Evolutionary conservation across 2,888 invertebrate species (phyloP).

Genomic region (Oligia latruncula): DNA sequence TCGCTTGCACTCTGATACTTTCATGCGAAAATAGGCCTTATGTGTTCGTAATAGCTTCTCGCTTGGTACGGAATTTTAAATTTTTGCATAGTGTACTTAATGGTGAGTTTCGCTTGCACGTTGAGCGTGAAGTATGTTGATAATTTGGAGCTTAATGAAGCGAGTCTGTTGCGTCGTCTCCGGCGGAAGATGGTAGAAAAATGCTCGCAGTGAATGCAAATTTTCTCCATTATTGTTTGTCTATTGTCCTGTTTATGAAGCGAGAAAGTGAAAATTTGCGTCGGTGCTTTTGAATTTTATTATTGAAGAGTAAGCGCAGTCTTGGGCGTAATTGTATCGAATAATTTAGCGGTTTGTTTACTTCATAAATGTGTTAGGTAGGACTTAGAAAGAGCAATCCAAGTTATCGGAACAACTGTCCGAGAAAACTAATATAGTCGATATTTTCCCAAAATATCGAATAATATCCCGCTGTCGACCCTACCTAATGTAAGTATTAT

Average conservation of each 20-base stretch:
- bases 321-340: slow-evolving; percentile 39
- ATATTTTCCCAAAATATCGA: slow-evolving; percentile 32
- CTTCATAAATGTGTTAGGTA: not conserved
- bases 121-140: slow-evolving; percentile 83
- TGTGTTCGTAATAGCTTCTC: slow-evolving; percentile 68
- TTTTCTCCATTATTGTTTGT: slow-evolving; percentile 88
- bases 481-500: slow-evolving; percentile 63
- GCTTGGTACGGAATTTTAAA: slow-evolving; percentile 67
- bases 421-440: slow-evolving; percentile 2
- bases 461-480: slow-evolving; percentile 30
- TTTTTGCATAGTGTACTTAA: slow-evolving; percentile 74
- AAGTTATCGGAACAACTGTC: not conserved
- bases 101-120: slow-evolving; percentile 84
- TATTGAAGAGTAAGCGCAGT: slow-evolving; percentile 61
- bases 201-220: slow-evolving; percentile 86
- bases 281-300: slow-evolving; percentile 67
- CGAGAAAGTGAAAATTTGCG: slow-evolving; percentile 78
- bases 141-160: slow-evolving; percentile 89
- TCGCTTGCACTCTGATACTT: slow-evolving; percentile 74
- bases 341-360: slow-evolving; percentile 29
- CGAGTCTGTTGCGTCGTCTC: slow-evolving; percentile 83
- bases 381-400: not conserved
- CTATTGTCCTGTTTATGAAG: slow-evolving; percentile 87
- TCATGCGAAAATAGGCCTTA: slow-evolving; percentile 80
- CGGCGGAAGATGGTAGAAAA: slow-evolving; percentile 86